Conservation (phyloP, 2,797 vertebrate genomes). For the Lacerta agilis region DNA sequence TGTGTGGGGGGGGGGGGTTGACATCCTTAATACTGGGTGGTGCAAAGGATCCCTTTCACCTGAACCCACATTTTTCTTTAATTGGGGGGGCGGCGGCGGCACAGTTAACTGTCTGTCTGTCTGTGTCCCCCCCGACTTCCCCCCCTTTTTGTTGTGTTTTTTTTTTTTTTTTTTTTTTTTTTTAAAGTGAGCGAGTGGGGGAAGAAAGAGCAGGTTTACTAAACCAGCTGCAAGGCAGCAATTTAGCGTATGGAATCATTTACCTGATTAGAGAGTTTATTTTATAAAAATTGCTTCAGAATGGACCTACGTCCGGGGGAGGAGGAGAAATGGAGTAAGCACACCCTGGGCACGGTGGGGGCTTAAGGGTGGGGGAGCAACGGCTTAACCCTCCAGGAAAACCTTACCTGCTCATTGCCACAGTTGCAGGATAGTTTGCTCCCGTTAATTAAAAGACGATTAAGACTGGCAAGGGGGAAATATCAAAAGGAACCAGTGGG, state of each 20-base stretch:
- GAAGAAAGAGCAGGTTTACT: constrained; percentile 80
- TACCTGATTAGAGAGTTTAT: constrained; percentile 94
- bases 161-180: no score
- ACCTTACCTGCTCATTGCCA: constrained; percentile 51
- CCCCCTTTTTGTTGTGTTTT: no score
- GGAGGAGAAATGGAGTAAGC: constrained; percentile 53
- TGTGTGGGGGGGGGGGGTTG: constrained; percentile 52
- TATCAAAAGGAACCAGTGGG: constrained; percentile 59
- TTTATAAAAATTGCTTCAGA: constrained; percentile 82
- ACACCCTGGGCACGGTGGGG: constrained; percentile 69
- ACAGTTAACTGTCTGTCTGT: constrained; percentile 72
- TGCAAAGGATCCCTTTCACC: constrained; percentile 65
- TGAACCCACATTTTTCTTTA: constrained; percentile 65
- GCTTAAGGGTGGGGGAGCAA: background rate
- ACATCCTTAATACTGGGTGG: constrained; percentile 91
- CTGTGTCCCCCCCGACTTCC: constrained; percentile 24
- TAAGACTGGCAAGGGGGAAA: constrained; percentile 62
- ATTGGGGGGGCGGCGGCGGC: constrained; percentile 80
- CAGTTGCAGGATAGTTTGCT: constrained; percentile 54
- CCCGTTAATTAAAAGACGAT: constrained; percentile 74
- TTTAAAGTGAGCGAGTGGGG: no score
- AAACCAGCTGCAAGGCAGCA: constrained; percentile 85
- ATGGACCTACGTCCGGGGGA: constrained; percentile 59
- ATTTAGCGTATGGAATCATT: constrained; percentile 83
- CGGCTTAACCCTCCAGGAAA: constrained; percentile 53